Base-by-base conservation (phyloP, 1,140 invertebrate species). In the Drosophila punjabiensis region DNA sequence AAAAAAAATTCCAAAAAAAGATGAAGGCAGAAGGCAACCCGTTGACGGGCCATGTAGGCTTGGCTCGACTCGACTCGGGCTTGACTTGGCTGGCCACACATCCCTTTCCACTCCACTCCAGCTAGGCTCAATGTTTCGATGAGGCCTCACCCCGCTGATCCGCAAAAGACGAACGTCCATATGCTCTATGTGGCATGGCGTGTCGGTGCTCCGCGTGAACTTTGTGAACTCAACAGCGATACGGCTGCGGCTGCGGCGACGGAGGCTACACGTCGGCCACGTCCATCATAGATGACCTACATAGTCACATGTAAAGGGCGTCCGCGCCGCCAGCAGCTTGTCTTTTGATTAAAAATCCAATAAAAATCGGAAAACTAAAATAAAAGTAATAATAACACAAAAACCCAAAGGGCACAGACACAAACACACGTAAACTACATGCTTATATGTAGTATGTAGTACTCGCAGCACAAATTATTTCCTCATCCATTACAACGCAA, bases 311-410 rank as follows among this genome's bases (percentile, higher is more conserved):
- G 68, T 56, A 39, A 62, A 45, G 67, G 66, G 55, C 55, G 55
- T 58, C 64, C 63, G 68, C 53, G 39, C 64, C 63, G 68, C 53
- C 64, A 50, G 5, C 30, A 35, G 69, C 48, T 69, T 71, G 76
- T 84, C 78, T 84, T 80, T 83, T 76, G 81, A 83, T 83, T 84
- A 84, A 83, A 80, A 79, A 80, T 61, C 68, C 80, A 82, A 82
- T 78, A 82, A 74, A 78, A 82, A 77, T 13, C 32, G 28, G 35
- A 53, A 53, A 66, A 53, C 37, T 47, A 32, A 62, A 45, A 32
- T 28, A 61, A 45, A 32, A 32, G 32, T 65, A 64, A 59, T 65
- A 64, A 59, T 39, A 50, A 55, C 16, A 62, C 67, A 70, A 43
- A 75, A 41, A 61, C 48, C 35, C 55, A 58, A n/a, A n/a, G 53